Evolutionary conservation across 2,113 vertebrate species (phyloP).

Genomic region (Hippocampus barbouri): DNA sequence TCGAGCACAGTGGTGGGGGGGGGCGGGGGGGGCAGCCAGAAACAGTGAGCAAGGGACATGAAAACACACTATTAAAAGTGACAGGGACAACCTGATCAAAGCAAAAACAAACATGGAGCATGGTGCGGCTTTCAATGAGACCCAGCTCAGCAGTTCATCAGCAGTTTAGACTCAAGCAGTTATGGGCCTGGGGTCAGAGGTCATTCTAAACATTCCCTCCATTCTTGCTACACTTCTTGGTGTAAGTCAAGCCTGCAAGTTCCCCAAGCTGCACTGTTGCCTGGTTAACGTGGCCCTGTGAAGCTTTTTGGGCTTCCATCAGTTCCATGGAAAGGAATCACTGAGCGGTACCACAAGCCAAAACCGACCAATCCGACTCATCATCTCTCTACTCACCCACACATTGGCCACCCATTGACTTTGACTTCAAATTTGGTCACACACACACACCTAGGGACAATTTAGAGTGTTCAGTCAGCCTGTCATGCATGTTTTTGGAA

Average conservation of each 20-base stretch:
- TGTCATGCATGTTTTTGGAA: too few relatives aligned
- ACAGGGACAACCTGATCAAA: conserved; percentile 57
- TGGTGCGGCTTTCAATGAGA: conserved; percentile 12
- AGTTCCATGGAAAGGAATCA: conserved; percentile 28
- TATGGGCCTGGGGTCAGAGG: conserved; percentile 40
- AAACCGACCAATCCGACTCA: conserved; percentile 27
- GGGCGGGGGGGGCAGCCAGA: conserved; percentile 38
- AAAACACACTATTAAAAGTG: conserved; percentile 53
- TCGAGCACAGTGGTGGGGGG: conserved; percentile 45
- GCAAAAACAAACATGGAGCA: conserved; percentile 38
- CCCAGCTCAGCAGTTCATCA: conserved; percentile 24
- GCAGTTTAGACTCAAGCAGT: conserved; percentile 28
- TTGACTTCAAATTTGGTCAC: conserved; percentile 1
- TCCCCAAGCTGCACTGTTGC: conserved; percentile 27
- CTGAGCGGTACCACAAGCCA: conserved; percentile 21
- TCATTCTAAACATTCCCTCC: conserved; percentile 34
- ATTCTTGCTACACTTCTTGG: background rate
- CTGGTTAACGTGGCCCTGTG: conserved; percentile 15
- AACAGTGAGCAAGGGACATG: conserved; percentile 34
- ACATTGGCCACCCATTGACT: conserved; percentile 19
- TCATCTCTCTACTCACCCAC: conserved; percentile 27
- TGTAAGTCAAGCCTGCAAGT: conserved; percentile 28
- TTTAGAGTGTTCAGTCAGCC: too few relatives aligned
- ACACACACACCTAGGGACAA: too few relatives aligned
- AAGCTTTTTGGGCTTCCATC: conserved; percentile 31